These are phyloP conservation scores for Cheirogaleus major DNA, from an alignment of 2,797 vertebrate species.

Conservation along the genomic window DNA sequence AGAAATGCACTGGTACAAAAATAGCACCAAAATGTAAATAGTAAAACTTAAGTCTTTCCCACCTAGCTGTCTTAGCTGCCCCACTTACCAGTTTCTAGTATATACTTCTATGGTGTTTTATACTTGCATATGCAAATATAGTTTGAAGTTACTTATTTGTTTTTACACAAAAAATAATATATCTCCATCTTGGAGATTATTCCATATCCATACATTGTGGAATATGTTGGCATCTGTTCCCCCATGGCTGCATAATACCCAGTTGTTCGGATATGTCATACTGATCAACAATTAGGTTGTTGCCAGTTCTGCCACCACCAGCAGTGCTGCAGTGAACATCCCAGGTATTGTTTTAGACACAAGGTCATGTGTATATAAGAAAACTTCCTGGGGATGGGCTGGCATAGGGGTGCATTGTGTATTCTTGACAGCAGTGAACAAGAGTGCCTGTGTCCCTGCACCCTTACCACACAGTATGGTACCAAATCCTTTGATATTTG, in stretches of 20 bases:
- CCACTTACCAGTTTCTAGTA: neutral
- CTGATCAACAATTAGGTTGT: neutral
- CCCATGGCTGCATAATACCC: accelerated
- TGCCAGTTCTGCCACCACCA: neutral
- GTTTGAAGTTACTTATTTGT: neutral
- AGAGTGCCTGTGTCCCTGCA: neutral
- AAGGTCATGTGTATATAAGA: accelerated
- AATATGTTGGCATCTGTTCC: too few species aligned
- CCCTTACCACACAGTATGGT: accelerated
- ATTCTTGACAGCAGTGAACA: neutral
- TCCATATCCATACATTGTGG: accelerated
- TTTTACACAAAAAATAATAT: neutral
- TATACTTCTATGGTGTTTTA: neutral
- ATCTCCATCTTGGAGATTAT: neutral
- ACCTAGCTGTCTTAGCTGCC: neutral
- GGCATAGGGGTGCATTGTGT: accelerated
- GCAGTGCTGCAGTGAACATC: accelerated
- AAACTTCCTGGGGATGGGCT: neutral
- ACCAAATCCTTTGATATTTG: neutral
- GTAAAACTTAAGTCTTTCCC: neutral
- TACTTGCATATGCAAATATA: neutral
- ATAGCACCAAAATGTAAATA: neutral
- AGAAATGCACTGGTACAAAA: neutral
- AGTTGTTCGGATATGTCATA: accelerated
- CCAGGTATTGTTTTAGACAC: accelerated